Evolutionary conservation across 2,113 vertebrate species (phyloP).

Genomic region (Scomber scombrus): DNA sequence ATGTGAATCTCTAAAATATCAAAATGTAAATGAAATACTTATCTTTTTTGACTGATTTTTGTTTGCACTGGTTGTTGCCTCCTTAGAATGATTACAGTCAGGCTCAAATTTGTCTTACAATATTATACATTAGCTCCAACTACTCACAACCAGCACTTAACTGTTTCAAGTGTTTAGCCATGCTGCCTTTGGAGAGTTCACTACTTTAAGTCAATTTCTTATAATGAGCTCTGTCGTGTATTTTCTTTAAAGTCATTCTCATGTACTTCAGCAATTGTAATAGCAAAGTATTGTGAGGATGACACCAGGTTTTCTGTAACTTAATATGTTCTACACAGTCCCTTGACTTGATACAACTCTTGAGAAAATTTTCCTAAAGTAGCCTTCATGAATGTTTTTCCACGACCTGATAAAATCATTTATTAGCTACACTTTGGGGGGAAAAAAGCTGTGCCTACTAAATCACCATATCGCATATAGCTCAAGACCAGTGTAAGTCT

Average conservation of each 20-base stretch:
- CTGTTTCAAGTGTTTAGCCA: neutral
- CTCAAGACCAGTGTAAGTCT: conserved; percentile 21
- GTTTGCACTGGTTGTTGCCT: neutral
- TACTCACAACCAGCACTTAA: too few species aligned
- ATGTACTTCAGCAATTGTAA: neutral
- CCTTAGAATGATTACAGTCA: neutral
- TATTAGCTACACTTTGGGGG: conserved; percentile 18
- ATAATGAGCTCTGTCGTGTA: neutral
- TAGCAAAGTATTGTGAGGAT: neutral
- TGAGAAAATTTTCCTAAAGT: conserved; percentile 13
- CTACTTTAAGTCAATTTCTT: too few species aligned
- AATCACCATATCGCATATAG: conserved; percentile 47
- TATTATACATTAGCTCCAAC: neutral
- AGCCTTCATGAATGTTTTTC: conserved; percentile 3
- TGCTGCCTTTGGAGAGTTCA: neutral
- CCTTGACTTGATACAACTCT: neutral
- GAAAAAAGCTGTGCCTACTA: conserved; percentile 2
- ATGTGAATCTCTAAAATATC: too few species aligned
- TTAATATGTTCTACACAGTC: neutral
- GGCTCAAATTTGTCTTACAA: neutral
- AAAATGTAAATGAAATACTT: too few species aligned
- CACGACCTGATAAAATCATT: conserved; percentile 30
- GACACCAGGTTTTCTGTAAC: neutral
- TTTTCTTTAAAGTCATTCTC: conserved; percentile 7
- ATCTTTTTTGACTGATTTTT: neutral